Conservation (phyloP, 1,140 invertebrate genomes). For the Centruroides sculpturatus region DNA sequence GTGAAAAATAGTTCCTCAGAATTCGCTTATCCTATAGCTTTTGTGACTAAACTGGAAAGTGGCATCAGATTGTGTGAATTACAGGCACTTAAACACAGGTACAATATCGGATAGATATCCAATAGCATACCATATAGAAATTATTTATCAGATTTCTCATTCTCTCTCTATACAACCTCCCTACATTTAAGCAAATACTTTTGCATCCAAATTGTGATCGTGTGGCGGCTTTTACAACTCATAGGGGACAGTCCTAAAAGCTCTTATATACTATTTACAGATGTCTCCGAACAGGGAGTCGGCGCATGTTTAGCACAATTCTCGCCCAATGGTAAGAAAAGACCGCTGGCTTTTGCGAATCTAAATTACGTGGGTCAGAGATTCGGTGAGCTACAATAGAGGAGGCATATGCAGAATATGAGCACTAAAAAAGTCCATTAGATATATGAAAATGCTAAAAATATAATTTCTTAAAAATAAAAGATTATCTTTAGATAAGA, state of each 20-base stretch:
- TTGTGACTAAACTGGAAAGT: conserved; percentile 34
- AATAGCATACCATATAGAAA: conserved; percentile 30
- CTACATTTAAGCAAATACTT: conserved; percentile 33
- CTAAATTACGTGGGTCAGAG: not conserved
- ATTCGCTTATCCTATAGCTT: conserved; percentile 24
- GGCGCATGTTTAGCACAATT: not conserved
- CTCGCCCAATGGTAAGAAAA: not conserved
- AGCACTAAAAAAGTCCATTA: not conserved
- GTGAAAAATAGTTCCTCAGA: not conserved
- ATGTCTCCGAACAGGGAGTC: not conserved
- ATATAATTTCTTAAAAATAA: too few species aligned
- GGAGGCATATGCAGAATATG: not conserved
- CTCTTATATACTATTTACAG: not conserved
- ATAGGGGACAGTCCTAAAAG: conserved; percentile 15
- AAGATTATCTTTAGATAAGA: too few species aligned
- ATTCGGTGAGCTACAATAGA: not conserved
- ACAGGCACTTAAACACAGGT: conserved; percentile 29
- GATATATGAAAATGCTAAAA: not conserved
- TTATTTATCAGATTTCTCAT: conserved; percentile 25
- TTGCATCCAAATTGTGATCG: conserved; percentile 23
- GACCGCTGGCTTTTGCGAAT: not conserved
- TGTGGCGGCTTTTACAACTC: conserved; percentile 32
- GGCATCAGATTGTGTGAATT: conserved; percentile 32
- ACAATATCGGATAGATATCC: conserved; percentile 34
- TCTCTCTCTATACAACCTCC: conserved; percentile 27